Base-by-base conservation (phyloP, 2,797 vertebrate genomes). In the Sebastes baramenuke region DNA sequence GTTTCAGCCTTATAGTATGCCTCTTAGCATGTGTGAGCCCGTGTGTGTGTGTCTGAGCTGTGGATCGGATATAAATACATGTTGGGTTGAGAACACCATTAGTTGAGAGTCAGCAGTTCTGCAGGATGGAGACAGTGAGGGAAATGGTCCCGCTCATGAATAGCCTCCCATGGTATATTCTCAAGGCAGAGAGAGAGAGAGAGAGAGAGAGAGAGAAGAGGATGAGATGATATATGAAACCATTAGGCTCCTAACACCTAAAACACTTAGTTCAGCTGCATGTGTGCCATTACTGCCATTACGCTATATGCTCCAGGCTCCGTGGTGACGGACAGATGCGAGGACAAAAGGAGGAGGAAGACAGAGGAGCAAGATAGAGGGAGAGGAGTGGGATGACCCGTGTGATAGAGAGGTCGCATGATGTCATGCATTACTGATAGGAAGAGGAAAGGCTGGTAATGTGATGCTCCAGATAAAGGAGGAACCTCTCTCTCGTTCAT, bases 221-320 rank as follows among this genome's bases (percentile, higher is more conserved):
- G 80, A 82, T 29, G 76, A 70, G 66, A 80, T 91, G 87, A 91
- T 85, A n/a, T 84, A 90, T 90, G 82, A 83, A 90, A 68, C 87
- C 76, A 92, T 93, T 92, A 91, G 54, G 70, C 73, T 25, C 30
- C 61, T 81, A 82, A 87, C 83, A 84, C 76, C 85, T 77, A 75
- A 90, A 89, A 92, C 79, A 87, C 80, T 91, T 86, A 62, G 76
- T 88, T 87, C 85, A 87, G 90, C 85, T 84, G 81, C 85, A 88
- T 80, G 74, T 89, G 75, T 82, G 84, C 59, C 84, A 86, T 87
- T 83, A 73, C 56, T 54, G 60, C 82, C 87, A 89, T 91, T 89
- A 88, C 60, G 71, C 67, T 78, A 56, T 87, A 74, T 36, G 80
- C 85, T 88, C 64, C 29, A 60, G 80, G 88, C 81, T 27, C 68